These are phyloP conservation scores for Pristionchus pacificus DNA, from an alignment of 1,140 invertebrate genomes.

Conservation along the genomic window DNA sequence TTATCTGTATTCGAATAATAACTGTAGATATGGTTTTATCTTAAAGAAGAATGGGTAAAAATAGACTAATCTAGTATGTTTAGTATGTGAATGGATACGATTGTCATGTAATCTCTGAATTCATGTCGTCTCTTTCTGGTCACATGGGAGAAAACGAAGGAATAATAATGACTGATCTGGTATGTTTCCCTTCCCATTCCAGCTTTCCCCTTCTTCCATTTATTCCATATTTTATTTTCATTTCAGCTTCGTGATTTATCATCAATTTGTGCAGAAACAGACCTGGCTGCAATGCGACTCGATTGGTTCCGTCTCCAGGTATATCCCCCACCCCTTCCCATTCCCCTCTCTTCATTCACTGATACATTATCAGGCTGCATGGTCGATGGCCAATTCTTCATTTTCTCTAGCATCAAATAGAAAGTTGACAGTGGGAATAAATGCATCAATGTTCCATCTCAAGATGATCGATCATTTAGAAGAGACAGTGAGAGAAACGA, in stretches of 20 bases:
- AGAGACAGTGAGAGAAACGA: constrained; percentile 90
- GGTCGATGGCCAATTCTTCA: constrained; percentile 77
- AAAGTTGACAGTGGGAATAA: constrained; percentile 82
- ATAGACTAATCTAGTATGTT: background rate
- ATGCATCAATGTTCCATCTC: constrained; percentile 91
- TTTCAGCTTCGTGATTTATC: background rate
- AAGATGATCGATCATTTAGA: constrained; percentile 98
- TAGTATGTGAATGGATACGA: constrained; percentile 74
- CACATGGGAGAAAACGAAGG: constrained; percentile 27
- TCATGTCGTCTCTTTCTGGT: constrained; percentile 66
- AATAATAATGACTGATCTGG: constrained; percentile 28
- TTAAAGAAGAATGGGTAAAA: background rate
- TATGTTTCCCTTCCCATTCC: constrained; percentile 11
- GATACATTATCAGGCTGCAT: constrained; percentile 69
- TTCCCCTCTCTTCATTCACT: background rate
- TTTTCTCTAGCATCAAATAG: constrained; percentile 79
- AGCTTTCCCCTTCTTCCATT: background rate
- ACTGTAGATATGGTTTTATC: background rate
- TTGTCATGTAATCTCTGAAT: constrained; percentile 81
- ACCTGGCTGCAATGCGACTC: constrained; percentile 77
- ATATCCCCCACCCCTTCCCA: constrained; percentile 8
- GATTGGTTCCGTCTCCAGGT: constrained; percentile 94
- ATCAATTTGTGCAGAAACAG: constrained; percentile 21
- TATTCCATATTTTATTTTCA: background rate
- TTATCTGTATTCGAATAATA: background rate